phyloP scores from a whole-genome alignment of 2,888 invertebrate species.

The Germaria angustata region DNA sequence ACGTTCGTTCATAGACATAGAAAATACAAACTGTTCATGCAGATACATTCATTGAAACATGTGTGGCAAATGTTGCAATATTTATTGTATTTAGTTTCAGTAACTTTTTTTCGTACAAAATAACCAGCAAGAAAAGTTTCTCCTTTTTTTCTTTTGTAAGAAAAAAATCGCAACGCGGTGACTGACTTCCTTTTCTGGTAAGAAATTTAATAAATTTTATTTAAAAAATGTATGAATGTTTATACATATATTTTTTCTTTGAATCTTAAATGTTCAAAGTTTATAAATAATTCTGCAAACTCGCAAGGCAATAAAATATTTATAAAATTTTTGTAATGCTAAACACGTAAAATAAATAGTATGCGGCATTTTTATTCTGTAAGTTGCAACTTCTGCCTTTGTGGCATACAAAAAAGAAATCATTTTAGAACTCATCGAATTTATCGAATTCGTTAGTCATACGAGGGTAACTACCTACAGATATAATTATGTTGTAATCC shows the following conservation, averaged over 20 bases:
- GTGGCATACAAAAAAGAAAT: constrained; percentile 12
- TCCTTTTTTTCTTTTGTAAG: neutral
- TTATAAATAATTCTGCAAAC: constrained; percentile 60
- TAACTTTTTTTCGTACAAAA: neutral
- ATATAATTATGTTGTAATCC: too few relatives aligned
- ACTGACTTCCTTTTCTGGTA: constrained; percentile 53
- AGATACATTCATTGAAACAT: constrained; percentile 17
- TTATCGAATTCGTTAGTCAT: constrained; percentile 40
- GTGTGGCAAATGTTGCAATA: constrained; percentile 49
- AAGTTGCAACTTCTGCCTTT: constrained; percentile 36
- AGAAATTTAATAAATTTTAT: constrained; percentile 48
- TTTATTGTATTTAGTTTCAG: constrained; percentile 58
- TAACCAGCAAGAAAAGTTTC: neutral
- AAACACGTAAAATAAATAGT: constrained; percentile 62
- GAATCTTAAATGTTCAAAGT: constrained; percentile 47
- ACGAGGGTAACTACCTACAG: neutral
- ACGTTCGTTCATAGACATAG: neutral
- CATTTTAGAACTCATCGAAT: neutral
- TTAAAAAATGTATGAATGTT: constrained; percentile 14
- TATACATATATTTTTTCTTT: constrained; percentile 3
- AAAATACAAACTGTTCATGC: constrained; percentile 4
- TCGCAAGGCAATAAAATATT: neutral
- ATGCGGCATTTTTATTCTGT: constrained; percentile 57
- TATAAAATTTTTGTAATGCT: constrained; percentile 57
- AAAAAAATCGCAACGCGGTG: neutral